phyloP scores from a whole-genome alignment of 1,140 invertebrate species.

The Papilio polytes region DNA sequence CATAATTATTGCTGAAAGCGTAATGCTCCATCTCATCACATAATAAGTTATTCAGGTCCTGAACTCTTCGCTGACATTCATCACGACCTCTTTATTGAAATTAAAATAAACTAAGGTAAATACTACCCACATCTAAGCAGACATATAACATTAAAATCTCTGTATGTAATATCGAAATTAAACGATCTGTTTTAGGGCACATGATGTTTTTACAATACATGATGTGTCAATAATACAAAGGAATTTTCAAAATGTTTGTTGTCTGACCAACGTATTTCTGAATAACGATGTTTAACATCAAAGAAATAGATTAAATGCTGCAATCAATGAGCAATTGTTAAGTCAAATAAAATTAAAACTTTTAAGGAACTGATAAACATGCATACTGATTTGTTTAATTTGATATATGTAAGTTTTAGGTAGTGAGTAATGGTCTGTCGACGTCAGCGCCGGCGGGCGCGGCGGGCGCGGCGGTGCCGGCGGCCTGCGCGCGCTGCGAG shows the following conservation, averaged over 20 bases:
- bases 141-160: not conserved
- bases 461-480: not conserved
- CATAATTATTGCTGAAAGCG: constrained; percentile 32
- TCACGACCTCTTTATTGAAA: not conserved
- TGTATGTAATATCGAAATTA: not conserved
- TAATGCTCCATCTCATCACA: constrained; percentile 31
- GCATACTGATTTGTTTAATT: not conserved
- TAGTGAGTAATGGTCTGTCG: constrained; percentile 51
- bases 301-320: not conserved
- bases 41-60: not conserved
- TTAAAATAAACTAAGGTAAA: not conserved
- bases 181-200: no score
- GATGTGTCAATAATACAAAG: not conserved
- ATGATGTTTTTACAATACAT: no score
- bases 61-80: not conserved
- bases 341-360: not conserved
- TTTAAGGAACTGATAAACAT: not conserved
- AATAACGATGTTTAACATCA: not conserved
- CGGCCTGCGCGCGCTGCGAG: not conserved
- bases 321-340: not conserved
- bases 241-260: no score
- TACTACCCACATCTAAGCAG: not conserved
- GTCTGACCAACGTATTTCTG: no score
- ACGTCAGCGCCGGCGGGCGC: constrained; percentile 39
- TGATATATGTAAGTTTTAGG: constrained; percentile 35